Evolutionary conservation across 2,888 invertebrate genomes (phyloP), one percentile per base, ranked within the genome.

Genomic region (Zygaena filipendulae): DNA sequence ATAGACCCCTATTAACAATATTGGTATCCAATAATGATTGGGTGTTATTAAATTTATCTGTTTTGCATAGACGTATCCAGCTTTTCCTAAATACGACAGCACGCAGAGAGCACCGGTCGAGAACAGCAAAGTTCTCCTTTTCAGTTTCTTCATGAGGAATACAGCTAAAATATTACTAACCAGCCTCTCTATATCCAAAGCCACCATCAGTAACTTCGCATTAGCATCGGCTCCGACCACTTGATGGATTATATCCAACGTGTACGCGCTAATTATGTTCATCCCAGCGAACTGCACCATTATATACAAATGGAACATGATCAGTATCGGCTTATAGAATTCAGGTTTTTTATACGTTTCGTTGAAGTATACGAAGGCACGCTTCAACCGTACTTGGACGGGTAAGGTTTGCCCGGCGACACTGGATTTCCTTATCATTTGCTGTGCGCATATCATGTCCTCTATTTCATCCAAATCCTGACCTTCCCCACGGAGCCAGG

Each of bases 281-380:
- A 87, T 83, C 1, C 89, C 90, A 12, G 86, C 83, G 33, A 88
- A 84, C 49, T 89, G 88, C 43, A 85, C 85, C 48, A 84, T 82
- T 0, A 82, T 77, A 40, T 88, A 88, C 28, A 88, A 66, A 1
- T 83, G 67, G 30, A 84, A 74, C 61, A 88, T 81, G 23, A 87
- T 82, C 1, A 67, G 50, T 3, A 87, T 69, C 1, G 87, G 86
- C 43, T 82, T 84, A 31, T 81, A 67, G 47, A 87, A 87, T 43
- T 82, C 81, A 0, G 82, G 81, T 19, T 74, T 75, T 19, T 50
- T 59, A 1, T 66, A 45, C 2, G 71, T 68, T 3, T 43, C 42
- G 5, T 39, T 47, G 1, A 75, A 41, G 32, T 68, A 63, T 30
- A 47, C 49, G 25, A 57, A 54, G 9, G 50, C 52, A 4, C 59